These are phyloP conservation scores for Patiria miniata DNA, from an alignment of 35 echinoderm and acorn worm genomes.

Conservation along the genomic window DNA sequence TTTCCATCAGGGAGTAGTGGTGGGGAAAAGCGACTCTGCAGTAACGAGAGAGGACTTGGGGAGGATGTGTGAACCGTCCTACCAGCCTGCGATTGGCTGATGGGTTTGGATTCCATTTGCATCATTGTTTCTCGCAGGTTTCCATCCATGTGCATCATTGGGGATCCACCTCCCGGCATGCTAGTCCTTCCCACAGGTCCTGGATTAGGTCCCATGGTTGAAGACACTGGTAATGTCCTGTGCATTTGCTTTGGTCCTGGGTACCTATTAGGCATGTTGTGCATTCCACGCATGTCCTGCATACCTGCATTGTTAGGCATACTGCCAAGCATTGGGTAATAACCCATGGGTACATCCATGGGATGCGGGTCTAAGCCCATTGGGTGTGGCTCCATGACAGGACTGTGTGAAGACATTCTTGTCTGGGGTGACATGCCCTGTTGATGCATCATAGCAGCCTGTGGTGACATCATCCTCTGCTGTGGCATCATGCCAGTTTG, in stretches of 20 bases:
- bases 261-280: neutral
- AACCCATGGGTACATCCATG: slow-evolving; percentile 38
- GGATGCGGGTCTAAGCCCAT: slow-evolving; percentile 44
- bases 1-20: slow-evolving; percentile 93
- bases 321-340: neutral
- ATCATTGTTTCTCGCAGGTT: slow-evolving; percentile 38
- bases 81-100: slow-evolving; percentile 40
- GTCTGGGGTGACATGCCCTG: slow-evolving; percentile 14
- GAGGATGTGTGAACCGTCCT: slow-evolving; percentile 47
- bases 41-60: slow-evolving; percentile 79
- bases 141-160: slow-evolving; percentile 49
- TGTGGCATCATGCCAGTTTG: slow-evolving; percentile 51
- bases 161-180: slow-evolving; percentile 23
- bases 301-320: slow-evolving; percentile 40
- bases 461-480: slow-evolving; percentile 63
- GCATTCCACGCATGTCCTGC: slow-evolving; percentile 55
- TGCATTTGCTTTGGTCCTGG: slow-evolving; percentile 42
- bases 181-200: slow-evolving; percentile 42
- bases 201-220: slow-evolving; percentile 54
- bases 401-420: slow-evolving; percentile 32
- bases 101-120: slow-evolving; percentile 53
- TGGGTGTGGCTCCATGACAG: neutral
- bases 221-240: neutral
- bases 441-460: slow-evolving; percentile 47
- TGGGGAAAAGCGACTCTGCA: slow-evolving; percentile 91